Evolutionary conservation across 2,888 invertebrate genomes (phyloP), one percentile per base, ranked within the genome.

Genomic region (Leptinotarsa peninsularis): DNA sequence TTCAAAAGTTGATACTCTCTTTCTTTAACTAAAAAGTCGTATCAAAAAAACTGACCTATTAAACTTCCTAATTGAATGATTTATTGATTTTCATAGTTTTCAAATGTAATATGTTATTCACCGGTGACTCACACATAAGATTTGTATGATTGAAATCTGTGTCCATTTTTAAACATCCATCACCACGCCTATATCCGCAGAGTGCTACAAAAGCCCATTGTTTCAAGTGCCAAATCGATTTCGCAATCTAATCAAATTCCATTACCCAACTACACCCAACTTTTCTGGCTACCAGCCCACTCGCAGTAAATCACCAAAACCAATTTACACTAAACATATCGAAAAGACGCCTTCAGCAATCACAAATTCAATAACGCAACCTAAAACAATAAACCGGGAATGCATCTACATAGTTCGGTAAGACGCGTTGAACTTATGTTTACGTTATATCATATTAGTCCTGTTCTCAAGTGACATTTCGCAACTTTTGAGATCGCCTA

Each of bases 281-380:
- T 15, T 14, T 21, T 10, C 10, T 23, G 3, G 0, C 21, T 43
- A 43, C 43, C 43, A 43, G 43, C 43, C 43, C 43, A 43, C 43
- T 43, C 10, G 43, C 54, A 18, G 60, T 60, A 27, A 60, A 60
- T 60, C 60, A 54, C 27, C 23, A 60, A 58, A 60, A 60, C 23
- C 60, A 60, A 27, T 60, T 58, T 58, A 21, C 21, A 18, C 58
- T 21, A 21, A 23, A 58, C 21, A 58, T 60, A 60, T 27, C 15
- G 15, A 60, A 60, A 60, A 14, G 17, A 23, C 27, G 27, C 60
- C 27, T 27, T 15, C 27, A 27, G 60, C 27, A 60, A 27, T 27
- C 27, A 60, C 4, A 60, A 60, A 27, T 27, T 27, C 27, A 4
- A 60, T 14, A 60, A 60, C 14, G 15, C 10, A 21, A 21, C 58